Base-by-base conservation (phyloP, 1,140 invertebrate species). In the Cydia splendana region DNA sequence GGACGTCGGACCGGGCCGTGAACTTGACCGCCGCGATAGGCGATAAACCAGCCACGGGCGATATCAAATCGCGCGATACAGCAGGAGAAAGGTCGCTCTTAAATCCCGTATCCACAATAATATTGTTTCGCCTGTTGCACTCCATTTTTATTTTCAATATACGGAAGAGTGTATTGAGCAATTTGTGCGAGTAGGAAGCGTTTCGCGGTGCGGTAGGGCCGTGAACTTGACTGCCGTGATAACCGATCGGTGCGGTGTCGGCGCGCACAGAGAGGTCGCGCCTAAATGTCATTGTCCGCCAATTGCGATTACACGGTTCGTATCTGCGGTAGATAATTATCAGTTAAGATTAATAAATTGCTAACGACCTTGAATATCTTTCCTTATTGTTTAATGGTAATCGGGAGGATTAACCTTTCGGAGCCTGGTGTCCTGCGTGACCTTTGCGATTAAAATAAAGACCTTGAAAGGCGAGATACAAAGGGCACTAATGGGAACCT, bases 141-240 rank as follows among this genome's bases (percentile, higher is more conserved):
- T 48, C 45, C 45, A 48, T 48, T 13, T 48, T 48, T 13, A 48
- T 48, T 4, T 48, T 5, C 45, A 48, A 48, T 15, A 4, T 48
- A 2, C 51, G 51, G 15, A 53, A 53, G 51, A 18, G 24, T 24
- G 24, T 15, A 13, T 51, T 51, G 20, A 12, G 24, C 24, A 2
- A 24, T 24, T 62, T 20, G 20, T 12, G 57, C 7, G n/a, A 62
- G 15, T 18, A 9, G 80, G 78, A 82, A 81, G 78, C 79, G 76
- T 81, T 76, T 78, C 79, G 76, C 78, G 82, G 78, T 79, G 77
- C 76, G 69, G 74, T 76, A 76, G 57, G 84, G 76, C 87, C 87
- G 82, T 89, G 87, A 90, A 90, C 88, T 90, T 90, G 87, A 90
- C 85, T 85, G 82, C 81, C 57, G 82, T 84, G 83, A 88, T 85